Evolutionary conservation across 2,797 vertebrate species (phyloP), one percentile per base, ranked within the genome.

Genomic region (Limnodromus scolopaceus): DNA sequence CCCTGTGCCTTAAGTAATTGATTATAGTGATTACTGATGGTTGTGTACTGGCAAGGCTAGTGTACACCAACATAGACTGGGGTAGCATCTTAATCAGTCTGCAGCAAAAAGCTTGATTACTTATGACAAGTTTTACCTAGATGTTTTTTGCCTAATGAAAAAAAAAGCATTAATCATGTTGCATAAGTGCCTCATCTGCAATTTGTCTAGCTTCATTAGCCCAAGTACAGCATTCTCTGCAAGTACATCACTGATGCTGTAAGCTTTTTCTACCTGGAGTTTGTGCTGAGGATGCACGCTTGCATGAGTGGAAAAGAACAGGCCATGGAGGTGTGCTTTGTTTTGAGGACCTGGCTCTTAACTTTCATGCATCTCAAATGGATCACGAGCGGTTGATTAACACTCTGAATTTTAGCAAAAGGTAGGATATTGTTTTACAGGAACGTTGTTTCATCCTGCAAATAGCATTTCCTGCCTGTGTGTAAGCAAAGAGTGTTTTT

Each of bases 261-360:
- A 41, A 54, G 12, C 20, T 57, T 41, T 19, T 39, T 13, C 17
- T 13, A 0, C 17, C 20, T 46, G 66, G 61, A 39, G 36, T 27
- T 65, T 13, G 39, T 36, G 60, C 34, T 17, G 65, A 30, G 25
- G n/a, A 18, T 7, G 13, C 6, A 2, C 5, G 13, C 19, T 25
- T 53, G 53, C 3, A 0, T 10, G 2, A 46, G 28, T 0, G 3
- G 48, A 25, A 11, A 17, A 41, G 38, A 20, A 13, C 3, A 8
- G 34, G 30, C 58, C 6, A 1, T 3, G 27, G 22, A 13, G 8
- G 4, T 11, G 25, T 9, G 45, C 32, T 34, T 48, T 28, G 13
- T 30, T 57, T 75, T 39, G 22, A 54, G 53, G 36, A 55, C 15
- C 9, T 41, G 19, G 16, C 28, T 74, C 17, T 39, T 8, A 61